These are phyloP conservation scores for Microtus ochrogaster DNA, from an alignment of 2,113 vertebrate genomes.

Conservation along the genomic window DNA sequence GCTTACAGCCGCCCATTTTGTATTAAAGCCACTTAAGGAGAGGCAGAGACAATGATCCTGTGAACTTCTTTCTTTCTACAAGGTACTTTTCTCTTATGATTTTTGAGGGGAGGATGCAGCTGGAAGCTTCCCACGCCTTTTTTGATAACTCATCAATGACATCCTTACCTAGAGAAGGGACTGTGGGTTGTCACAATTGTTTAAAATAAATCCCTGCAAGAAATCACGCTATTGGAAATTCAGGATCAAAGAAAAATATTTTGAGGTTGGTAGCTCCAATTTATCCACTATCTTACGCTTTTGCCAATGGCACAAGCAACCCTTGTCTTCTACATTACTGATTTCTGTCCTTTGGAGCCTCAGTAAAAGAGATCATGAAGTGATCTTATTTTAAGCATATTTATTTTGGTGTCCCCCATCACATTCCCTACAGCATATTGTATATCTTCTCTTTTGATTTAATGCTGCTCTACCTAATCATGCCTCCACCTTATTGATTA, in stretches of 20 bases:
- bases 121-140: slow-evolving; percentile 45
- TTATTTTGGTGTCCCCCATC: background rate
- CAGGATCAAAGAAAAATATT: slow-evolving; percentile 56
- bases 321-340: background rate
- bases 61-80: background rate
- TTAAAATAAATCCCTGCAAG: slow-evolving; percentile 52
- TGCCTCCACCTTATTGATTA: slow-evolving; percentile 29
- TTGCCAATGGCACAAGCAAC: background rate
- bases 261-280: background rate
- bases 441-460: slow-evolving; percentile 13
- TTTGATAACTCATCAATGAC: slow-evolving; percentile 51
- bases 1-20: background rate
- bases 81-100: slow-evolving; percentile 57
- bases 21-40: slow-evolving; percentile 47
- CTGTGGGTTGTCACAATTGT: slow-evolving; percentile 42
- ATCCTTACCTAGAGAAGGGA: slow-evolving; percentile 31
- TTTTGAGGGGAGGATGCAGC: background rate
- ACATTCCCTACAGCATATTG: background rate
- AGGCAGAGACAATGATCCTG: background rate
- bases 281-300: slow-evolving; percentile 46
- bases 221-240: slow-evolving; percentile 60
- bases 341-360: slow-evolving; percentile 38
- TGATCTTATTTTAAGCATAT: slow-evolving; percentile 43
- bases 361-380: slow-evolving; percentile 20
- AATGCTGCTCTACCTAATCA: background rate